These are phyloP conservation scores for Lepidurus arcticus DNA, from an alignment of 1,140 invertebrate genomes.

Conservation along the genomic window DNA sequence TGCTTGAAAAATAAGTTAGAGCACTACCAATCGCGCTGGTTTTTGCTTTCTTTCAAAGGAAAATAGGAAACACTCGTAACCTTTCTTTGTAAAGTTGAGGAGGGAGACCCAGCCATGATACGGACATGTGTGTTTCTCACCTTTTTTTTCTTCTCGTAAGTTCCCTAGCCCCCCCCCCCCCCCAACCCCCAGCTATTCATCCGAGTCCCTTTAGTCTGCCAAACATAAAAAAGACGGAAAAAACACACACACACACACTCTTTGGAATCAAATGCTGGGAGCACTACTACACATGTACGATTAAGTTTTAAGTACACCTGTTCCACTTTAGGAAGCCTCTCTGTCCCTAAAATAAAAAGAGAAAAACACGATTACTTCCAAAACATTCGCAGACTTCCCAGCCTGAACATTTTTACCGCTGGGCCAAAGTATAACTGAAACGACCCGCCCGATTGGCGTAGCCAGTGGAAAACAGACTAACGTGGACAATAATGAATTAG, in stretches of 20 bases:
- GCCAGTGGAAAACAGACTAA: no score
- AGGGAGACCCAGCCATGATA: neutral
- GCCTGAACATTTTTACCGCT: no score
- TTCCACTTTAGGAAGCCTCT: neutral
- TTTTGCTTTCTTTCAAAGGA: neutral
- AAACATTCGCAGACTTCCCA: no score
- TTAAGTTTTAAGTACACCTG: neutral
- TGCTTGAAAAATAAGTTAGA: neutral
- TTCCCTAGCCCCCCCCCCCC: neutral
- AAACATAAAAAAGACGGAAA: neutral
- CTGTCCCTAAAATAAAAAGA: neutral
- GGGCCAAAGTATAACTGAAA: no score
- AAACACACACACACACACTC: neutral
- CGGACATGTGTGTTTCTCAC: no score
- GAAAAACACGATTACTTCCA: neutral
- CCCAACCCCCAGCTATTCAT: neutral
- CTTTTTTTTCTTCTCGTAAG: no score
- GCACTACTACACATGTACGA: neutral
- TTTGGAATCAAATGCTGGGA: conserved; percentile 10
- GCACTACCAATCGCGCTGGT: neutral
- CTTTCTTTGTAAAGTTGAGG: neutral
- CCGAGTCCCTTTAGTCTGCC: neutral
- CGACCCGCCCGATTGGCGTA: no score
- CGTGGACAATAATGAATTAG: no score
- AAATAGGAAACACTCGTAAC: neutral